Conservation (phyloP, 2,797 vertebrate species). For the Dendrocincla tyrannina region DNA sequence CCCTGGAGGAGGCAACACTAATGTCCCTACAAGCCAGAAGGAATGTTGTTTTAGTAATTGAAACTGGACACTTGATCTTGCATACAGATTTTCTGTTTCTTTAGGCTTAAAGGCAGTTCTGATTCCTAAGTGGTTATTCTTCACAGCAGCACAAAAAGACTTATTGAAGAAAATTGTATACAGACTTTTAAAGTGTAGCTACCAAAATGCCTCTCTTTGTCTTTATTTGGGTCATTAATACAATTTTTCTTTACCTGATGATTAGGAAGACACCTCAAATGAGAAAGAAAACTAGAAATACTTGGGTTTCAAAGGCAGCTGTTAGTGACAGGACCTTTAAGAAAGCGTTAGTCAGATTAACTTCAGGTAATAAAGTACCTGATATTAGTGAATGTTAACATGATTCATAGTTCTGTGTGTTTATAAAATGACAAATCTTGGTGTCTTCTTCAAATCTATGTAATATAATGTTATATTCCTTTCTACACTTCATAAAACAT, state of each 20-base stretch:
- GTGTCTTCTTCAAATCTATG: not conserved
- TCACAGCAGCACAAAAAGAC: not conserved
- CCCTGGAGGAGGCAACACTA: not conserved
- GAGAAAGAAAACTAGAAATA: not conserved
- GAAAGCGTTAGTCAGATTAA: not conserved
- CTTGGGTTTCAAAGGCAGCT: not conserved
- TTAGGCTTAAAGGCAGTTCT: not conserved
- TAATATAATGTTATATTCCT: not conserved
- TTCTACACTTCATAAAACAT: not conserved
- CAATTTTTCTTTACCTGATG: not conserved
- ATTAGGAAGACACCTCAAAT: not conserved
- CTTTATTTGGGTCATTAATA: not conserved
- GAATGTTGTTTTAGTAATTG: slow-evolving; percentile 33
- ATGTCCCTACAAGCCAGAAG: not conserved
- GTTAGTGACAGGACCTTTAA: not conserved
- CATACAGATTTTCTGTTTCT: not conserved
- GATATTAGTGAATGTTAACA: not conserved
- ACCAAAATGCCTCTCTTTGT: not conserved
- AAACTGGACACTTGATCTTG: not conserved
- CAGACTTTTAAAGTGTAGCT: not conserved
- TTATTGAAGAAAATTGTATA: not conserved
- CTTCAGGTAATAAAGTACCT: not conserved
- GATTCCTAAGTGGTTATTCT: not conserved
- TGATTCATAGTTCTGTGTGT: not conserved
- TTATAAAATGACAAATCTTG: not conserved